Base-by-base conservation (phyloP, 2,113 vertebrate species). In the Oophaga pumilio region DNA sequence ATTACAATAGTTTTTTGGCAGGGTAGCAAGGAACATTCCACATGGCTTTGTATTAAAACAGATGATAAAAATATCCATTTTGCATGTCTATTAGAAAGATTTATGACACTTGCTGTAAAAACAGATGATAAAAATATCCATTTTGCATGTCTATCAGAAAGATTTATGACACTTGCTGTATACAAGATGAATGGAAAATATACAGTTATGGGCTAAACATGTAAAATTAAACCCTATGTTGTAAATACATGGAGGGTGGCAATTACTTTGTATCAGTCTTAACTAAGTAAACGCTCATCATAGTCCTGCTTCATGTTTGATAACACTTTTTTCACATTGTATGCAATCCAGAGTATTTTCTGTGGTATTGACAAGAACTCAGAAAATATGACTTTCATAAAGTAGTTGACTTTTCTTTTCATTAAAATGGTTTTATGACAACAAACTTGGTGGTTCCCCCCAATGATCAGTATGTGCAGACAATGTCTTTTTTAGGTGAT, bases 1-100 rank as follows among this genome's bases (percentile, higher is more conserved):
- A 87, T 87, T 89, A 86, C 24, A 74, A 78, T 7, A 74, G 87
- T 15, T 80, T 62, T 87, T 85, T 74, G 60, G 71, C 80, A 85
- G 26, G 68, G 86, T 59, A 87, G 22, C 50, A 91, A 85, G 28
- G 0, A 73, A 12, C 77, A 85, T 62, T 90, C 50, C 82, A 18
- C 76, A 73, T 64, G 68, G 26, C 24, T 82, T 43, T 3, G 68
- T 85, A 89, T 87, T 59, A 78, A 5, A 53, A 52, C 84, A 82
- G 26, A 81, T 85, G 88, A 85, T 73, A 68, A 52, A 77, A 68
- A n/a, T 76, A 74, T 79, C 85, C 18, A 64, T 57, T 79, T 12
- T 24, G 24, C 52, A 33, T 76, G 43, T 84, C 43, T n/a, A 26
- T 82, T 53, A 24, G n/a, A 83, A 83, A 84, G 52, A 71, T 7